Conservation (phyloP, 2,113 vertebrate genomes). For the Perca fluviatilis region DNA sequence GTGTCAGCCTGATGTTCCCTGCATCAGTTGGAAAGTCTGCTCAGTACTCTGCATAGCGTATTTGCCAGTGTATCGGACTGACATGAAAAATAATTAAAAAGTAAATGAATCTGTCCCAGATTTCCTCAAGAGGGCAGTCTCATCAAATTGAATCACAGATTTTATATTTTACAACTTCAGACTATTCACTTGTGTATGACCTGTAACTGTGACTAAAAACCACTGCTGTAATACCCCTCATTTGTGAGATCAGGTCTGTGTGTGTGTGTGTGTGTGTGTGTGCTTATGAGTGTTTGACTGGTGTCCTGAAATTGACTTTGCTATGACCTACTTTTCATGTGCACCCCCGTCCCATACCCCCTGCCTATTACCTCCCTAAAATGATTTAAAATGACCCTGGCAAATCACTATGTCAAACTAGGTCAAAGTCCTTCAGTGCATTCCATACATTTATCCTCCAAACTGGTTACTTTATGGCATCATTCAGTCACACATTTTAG, state of each 20-base stretch:
- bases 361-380: conserved; percentile 27
- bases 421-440: conserved; percentile 58
- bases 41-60: not conserved
- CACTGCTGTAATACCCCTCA: not conserved
- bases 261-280: conserved; percentile 18
- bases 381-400: conserved; percentile 52
- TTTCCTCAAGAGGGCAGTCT: conserved; percentile 72
- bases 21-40: conserved; percentile 1
- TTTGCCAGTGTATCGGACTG: not conserved
- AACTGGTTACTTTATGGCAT: conserved; percentile 28
- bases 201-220: not conserved
- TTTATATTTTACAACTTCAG: conserved; percentile 11
- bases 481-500: conserved; percentile 42
- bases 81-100: not conserved
- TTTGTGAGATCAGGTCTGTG: conserved; percentile 24
- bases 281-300: conserved; percentile 18
- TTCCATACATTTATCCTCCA: conserved; percentile 60
- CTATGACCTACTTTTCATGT: conserved; percentile 64
- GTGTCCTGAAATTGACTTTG: conserved; percentile 64
- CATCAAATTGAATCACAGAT: conserved; percentile 47
- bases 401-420: conserved; percentile 42
- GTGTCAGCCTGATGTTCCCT: not conserved
- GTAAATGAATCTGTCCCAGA: not conserved
- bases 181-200: not conserved
- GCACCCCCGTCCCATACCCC: not conserved